Conservation (phyloP, 1,140 invertebrate species). For the Lasioglossum albipes region DNA sequence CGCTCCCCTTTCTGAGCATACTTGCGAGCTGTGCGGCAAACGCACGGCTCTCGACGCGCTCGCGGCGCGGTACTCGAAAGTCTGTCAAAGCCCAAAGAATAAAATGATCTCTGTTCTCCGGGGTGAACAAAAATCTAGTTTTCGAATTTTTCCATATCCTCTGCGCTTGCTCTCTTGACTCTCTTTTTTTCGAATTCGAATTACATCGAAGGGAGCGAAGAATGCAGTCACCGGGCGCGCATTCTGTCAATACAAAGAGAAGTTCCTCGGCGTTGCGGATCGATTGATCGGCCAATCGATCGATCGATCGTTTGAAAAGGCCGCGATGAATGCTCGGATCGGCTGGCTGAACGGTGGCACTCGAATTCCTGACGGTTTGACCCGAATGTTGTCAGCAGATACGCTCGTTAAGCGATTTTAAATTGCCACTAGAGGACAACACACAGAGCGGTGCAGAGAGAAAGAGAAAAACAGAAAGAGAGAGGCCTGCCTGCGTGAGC, state of each 20-base stretch:
- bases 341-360: conserved; percentile 29
- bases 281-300: neutral
- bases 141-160: neutral
- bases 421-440: conserved; percentile 49
- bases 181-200: neutral
- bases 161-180: neutral
- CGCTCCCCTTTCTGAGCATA: too few relatives aligned
- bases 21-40: too few relatives aligned
- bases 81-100: too few relatives aligned
- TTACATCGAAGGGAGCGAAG: neutral
- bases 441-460: neutral
- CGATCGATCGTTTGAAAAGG: neutral
- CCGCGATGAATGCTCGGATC: conserved; percentile 34
- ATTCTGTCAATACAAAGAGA: neutral
- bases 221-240: neutral
- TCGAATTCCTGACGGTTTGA: conserved; percentile 38
- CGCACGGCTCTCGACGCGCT: too few relatives aligned
- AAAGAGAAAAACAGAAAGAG: too few relatives aligned
- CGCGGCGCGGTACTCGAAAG: too few relatives aligned
- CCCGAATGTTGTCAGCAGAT: conserved; percentile 35
- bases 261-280: too few relatives aligned
- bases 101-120: too few relatives aligned
- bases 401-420: conserved; percentile 66
- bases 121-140: too few relatives aligned
- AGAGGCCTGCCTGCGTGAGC: conserved; percentile 20